Evolutionary conservation across 2,888 invertebrate species (phyloP).

Genomic region (Diploptera punctata): DNA sequence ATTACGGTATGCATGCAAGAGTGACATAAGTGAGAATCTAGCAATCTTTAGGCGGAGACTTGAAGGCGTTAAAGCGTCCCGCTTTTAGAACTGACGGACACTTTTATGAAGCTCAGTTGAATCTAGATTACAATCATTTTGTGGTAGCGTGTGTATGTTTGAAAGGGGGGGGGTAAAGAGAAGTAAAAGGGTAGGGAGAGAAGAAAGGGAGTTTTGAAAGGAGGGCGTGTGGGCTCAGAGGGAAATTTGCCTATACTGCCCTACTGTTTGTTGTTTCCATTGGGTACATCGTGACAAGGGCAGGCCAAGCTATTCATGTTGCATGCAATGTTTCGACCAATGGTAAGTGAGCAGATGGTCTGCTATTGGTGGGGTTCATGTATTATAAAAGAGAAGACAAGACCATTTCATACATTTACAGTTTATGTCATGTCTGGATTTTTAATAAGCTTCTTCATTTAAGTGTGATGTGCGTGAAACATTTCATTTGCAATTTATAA

Average conservation of each 20-base stretch:
- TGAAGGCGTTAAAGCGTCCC: neutral
- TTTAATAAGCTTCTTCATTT: slow-evolving; percentile 21
- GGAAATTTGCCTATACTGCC: slow-evolving; percentile 25
- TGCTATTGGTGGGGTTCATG: slow-evolving; percentile 23
- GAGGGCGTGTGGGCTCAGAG: neutral
- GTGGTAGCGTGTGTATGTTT: slow-evolving; percentile 5
- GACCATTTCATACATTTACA: slow-evolving; percentile 12
- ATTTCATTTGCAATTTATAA: neutral
- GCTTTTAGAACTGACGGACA: neutral
- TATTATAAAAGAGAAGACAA: slow-evolving; percentile 17
- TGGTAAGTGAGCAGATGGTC: slow-evolving; percentile 25
- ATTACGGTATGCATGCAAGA: slow-evolving; percentile 1
- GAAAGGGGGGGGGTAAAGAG: neutral
- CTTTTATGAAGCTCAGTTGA: slow-evolving; percentile 17
- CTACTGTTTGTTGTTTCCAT: slow-evolving; percentile 20
- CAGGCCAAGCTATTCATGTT: slow-evolving; percentile 18
- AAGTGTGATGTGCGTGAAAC: neutral
- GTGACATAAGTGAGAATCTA: neutral
- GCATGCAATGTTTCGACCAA: slow-evolving; percentile 34
- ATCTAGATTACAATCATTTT: slow-evolving; percentile 15
- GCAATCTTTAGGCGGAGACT: neutral
- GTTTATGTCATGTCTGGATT: slow-evolving; percentile 14
- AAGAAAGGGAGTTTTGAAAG: neutral
- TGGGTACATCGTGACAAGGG: slow-evolving; percentile 21
- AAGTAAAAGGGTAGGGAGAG: neutral